phyloP scores from a whole-genome alignment of 2,888 invertebrate genomes.

The Dasysyrphus albostriatus region DNA sequence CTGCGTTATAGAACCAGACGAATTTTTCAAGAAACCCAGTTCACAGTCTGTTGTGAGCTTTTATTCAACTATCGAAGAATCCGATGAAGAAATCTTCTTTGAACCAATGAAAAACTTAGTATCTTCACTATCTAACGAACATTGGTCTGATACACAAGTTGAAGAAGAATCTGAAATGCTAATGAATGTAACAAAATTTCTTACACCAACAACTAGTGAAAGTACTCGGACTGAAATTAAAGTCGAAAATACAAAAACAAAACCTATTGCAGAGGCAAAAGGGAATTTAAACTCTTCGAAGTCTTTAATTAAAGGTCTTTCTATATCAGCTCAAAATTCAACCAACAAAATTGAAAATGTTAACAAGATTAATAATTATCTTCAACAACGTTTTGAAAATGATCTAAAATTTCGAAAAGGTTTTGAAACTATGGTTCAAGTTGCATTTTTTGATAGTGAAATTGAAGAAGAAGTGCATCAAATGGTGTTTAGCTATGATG shows the following conservation, averaged over 20 bases:
- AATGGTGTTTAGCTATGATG: constrained; percentile 77
- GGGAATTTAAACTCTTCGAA: background rate
- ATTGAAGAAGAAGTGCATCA: background rate
- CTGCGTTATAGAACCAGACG: background rate
- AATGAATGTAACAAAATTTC: background rate
- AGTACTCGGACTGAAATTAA: constrained; percentile 29
- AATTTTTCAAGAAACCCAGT: background rate
- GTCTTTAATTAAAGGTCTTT: constrained; percentile 33
- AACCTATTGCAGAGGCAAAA: background rate
- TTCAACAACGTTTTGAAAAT: constrained; percentile 78
- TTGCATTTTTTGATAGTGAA: constrained; percentile 8
- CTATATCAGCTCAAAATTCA: constrained; percentile 20
- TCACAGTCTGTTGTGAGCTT: constrained; percentile 78
- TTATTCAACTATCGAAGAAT: constrained; percentile 77
- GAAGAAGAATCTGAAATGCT: constrained; percentile 25
- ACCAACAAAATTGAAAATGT: background rate
- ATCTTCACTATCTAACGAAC: constrained; percentile 11
- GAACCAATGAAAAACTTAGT: constrained; percentile 11
- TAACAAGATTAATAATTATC: constrained; percentile 57
- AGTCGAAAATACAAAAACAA: background rate
- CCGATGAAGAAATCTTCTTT: constrained; percentile 31
- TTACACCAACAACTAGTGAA: background rate
- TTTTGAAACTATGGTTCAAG: constrained; percentile 30
- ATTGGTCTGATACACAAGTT: background rate
- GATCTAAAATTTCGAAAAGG: constrained; percentile 69